Conservation (phyloP, 2,888 invertebrate species). For the Eupithecia abbreviata region DNA sequence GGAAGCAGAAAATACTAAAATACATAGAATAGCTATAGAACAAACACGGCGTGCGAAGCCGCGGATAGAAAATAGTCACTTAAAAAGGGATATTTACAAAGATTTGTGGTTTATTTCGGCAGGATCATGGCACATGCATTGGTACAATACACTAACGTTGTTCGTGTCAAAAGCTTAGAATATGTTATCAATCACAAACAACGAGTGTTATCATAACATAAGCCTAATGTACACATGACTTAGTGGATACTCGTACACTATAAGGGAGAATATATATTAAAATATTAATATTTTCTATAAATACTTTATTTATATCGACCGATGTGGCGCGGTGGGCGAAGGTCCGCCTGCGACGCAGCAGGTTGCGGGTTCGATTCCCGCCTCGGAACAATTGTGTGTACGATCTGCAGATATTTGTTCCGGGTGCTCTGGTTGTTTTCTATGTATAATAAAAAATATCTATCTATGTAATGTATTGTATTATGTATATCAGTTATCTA, state of each 20-base stretch:
- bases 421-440: no score
- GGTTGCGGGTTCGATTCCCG: no score
- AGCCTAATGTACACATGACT: neutral
- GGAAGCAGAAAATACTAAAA: neutral
- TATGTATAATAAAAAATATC: no score
- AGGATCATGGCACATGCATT: neutral
- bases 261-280: slow-evolving; percentile 12
- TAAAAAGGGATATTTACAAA: neutral
- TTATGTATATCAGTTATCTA: no score
- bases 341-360: no score
- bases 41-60: no score
- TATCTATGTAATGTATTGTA: no score
- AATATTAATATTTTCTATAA: slow-evolving; percentile 10
- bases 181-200: neutral
- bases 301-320: slow-evolving; percentile 24
- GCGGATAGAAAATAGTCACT: neutral
- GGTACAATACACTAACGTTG: neutral
- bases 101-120: neutral
- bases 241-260: neutral
- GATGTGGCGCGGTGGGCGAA: no score
- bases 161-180: neutral
- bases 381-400: no score
- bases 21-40: no score
- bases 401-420: no score
- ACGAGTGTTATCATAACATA: neutral